Conservation (phyloP, 2,797 vertebrate genomes). For the Lithobates sylvaticus region DNA sequence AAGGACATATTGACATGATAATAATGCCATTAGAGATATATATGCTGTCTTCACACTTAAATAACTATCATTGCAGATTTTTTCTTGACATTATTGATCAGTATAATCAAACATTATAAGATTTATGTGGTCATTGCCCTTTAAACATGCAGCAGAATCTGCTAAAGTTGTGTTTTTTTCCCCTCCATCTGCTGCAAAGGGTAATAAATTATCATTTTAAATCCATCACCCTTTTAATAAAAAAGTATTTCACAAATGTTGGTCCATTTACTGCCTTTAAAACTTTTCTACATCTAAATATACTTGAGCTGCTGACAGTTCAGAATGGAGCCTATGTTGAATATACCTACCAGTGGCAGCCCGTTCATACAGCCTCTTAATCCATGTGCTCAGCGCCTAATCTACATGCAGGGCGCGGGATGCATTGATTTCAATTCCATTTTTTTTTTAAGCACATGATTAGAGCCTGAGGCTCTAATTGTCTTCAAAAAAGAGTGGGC, state of each 20-base stretch:
- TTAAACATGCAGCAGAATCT: not conserved
- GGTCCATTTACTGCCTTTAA: not conserved
- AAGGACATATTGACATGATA: conserved; percentile 32
- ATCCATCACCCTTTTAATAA: not conserved
- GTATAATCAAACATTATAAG: not conserved
- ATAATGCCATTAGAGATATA: conserved; percentile 11
- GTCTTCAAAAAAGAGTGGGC: too few relatives aligned
- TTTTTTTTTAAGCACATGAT: too few relatives aligned
- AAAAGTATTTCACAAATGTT: not conserved
- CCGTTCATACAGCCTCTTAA: too few relatives aligned
- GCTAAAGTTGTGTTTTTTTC: too few relatives aligned
- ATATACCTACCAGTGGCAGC: too few relatives aligned
- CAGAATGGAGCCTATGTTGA: too few relatives aligned
- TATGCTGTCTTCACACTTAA: not conserved
- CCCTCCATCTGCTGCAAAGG: too few relatives aligned
- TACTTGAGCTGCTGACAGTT: too few relatives aligned
- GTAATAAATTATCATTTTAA: not conserved
- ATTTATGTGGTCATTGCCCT: conserved; percentile 3
- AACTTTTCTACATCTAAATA: not conserved
- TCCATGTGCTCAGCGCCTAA: too few relatives aligned
- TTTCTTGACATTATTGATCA: not conserved
- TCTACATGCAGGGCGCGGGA: too few relatives aligned
- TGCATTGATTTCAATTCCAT: too few relatives aligned
- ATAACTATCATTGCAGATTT: not conserved
- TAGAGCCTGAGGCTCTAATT: too few relatives aligned